Evolutionary conservation across 2,888 invertebrate species (phyloP).

Genomic region (Stenodema calcarata): DNA sequence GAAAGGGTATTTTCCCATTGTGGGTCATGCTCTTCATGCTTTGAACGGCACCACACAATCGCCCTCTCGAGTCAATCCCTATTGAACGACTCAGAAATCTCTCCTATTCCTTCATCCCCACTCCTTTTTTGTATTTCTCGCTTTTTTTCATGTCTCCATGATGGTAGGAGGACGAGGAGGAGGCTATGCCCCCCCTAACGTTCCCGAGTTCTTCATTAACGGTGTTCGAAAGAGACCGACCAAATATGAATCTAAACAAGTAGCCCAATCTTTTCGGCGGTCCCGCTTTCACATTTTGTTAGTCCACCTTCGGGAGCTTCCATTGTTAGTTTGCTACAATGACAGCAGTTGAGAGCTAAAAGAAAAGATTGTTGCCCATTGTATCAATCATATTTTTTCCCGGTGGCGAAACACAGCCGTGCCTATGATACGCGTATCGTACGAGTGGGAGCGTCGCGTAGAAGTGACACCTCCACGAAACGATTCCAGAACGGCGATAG

Average conservation of each 20-base stretch:
- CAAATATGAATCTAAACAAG: slow-evolving; percentile 25
- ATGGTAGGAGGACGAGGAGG: not conserved
- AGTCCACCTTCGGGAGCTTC: not conserved
- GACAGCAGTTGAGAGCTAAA: slow-evolving; percentile 25
- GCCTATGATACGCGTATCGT: not conserved
- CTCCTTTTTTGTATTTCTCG: not conserved
- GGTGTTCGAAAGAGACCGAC: not conserved
- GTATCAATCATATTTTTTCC: not conserved
- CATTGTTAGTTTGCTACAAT: not conserved
- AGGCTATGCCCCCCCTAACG: not conserved
- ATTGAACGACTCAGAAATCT: slow-evolving; percentile 3
- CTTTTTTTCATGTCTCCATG: not conserved
- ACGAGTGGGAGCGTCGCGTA: not conserved
- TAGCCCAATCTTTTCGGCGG: slow-evolving; percentile 8
- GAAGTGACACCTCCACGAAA: not conserved
- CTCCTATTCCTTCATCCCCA: not conserved
- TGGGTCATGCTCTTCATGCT: slow-evolving; percentile 33
- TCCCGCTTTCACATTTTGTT: slow-evolving; percentile 23
- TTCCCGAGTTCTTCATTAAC: slow-evolving; percentile 1
- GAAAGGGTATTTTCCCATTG: slow-evolving; percentile 47
- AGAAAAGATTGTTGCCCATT: slow-evolving; percentile 9
- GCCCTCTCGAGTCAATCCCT: slow-evolving; percentile 7
- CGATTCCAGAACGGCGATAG: no score
- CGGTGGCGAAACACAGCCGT: not conserved
- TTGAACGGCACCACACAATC: slow-evolving; percentile 28